Percentiles rank a stretch among this genome's conserved stretches.
These are phyloP conservation scores for Melopsittacus undulatus DNA, from an alignment of 2,797 vertebrate genomes.

Conservation along the genomic window DNA sequence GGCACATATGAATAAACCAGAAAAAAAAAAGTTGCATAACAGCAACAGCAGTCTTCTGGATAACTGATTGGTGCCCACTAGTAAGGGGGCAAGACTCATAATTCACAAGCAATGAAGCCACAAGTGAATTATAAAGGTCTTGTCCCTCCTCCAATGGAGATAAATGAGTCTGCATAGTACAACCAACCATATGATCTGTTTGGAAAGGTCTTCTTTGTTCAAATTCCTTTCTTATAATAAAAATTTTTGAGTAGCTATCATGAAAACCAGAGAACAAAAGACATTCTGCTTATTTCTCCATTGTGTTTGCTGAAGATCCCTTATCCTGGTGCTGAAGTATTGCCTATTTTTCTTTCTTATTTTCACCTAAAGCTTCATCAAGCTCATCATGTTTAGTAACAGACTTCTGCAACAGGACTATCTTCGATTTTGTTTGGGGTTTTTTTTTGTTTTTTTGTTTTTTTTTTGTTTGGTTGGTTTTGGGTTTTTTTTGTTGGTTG, in stretches of 20 bases:
- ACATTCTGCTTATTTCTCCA: neutral
- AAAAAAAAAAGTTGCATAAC: neutral
- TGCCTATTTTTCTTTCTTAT: neutral
- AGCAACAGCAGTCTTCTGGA: neutral
- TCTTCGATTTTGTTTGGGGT: neutral
- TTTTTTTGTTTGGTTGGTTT: rapidly evolving
- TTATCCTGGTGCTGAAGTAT: neutral
- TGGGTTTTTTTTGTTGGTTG: neutral
- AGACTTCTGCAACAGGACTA: neutral
- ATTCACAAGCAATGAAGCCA: constrained; percentile 50
- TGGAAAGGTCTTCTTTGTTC: neutral
- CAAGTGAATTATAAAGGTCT: constrained; percentile 56
- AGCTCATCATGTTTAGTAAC: neutral
- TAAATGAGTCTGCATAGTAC: neutral
- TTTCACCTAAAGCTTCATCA: neutral
- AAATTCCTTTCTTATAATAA: neutral
- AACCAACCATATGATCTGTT: neutral
- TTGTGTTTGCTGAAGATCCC: neutral
- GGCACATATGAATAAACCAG: neutral
- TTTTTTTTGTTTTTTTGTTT: neutral
- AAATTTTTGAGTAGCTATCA: neutral
- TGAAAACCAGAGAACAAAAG: neutral
- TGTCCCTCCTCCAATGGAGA: constrained; percentile 27
- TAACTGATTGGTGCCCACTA: constrained; percentile 21
- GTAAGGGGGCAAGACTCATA: neutral